Evolutionary conservation across 2,797 vertebrate genomes (phyloP).

Genomic region (Cirrhinus molitorella): DNA sequence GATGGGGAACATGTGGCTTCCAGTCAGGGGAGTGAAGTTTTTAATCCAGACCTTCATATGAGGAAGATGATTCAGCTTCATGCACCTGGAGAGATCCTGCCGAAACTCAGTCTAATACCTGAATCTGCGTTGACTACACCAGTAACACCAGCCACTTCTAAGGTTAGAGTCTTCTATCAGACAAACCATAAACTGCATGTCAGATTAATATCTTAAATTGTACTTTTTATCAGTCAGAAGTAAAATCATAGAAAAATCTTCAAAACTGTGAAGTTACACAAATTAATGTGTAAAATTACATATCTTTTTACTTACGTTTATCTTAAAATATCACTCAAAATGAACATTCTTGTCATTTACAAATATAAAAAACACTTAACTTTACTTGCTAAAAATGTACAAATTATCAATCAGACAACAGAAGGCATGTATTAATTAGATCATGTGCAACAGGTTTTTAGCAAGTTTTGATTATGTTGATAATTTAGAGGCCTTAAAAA

Average conservation of each 20-base stretch:
- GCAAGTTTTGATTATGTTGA: background rate
- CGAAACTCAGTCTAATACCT: background rate
- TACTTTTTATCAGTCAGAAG: background rate
- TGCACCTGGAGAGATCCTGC: background rate
- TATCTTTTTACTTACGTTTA: too few species aligned
- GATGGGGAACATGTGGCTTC: constrained; percentile 69
- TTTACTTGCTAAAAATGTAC: background rate
- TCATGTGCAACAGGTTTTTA: background rate
- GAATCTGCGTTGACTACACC: constrained; percentile 15
- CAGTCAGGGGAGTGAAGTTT: constrained; percentile 77
- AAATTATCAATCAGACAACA: background rate
- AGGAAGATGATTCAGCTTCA: constrained; percentile 45
- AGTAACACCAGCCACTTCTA: constrained; percentile 64
- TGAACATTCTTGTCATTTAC: too few species aligned
- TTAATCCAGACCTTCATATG: constrained; percentile 40
- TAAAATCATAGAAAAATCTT: background rate
- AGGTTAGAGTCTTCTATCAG: constrained; percentile 58
- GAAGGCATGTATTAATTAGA: background rate
- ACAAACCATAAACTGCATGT: background rate
- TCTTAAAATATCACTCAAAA: too few species aligned
- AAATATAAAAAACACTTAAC: background rate
- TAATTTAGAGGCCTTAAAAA: background rate
- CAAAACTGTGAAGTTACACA: background rate
- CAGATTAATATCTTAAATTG: background rate
- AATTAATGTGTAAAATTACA: background rate